Percentiles rank a stretch among this genome's conserved stretches.
Conservation (phyloP, 2,797 vertebrate species). For the Gallinago nigripennis region DNA sequence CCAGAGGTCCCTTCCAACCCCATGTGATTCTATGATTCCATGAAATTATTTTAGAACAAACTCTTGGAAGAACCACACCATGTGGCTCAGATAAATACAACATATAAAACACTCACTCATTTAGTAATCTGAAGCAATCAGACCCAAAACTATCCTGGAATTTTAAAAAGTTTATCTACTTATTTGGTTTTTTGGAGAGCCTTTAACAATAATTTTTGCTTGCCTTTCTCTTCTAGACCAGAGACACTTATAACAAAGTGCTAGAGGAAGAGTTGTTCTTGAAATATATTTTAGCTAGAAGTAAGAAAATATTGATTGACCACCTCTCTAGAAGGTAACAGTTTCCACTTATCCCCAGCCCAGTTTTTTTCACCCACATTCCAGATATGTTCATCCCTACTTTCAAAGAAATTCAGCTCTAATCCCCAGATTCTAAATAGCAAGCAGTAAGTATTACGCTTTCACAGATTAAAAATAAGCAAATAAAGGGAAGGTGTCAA, state of each 20-base stretch:
- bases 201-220: neutral
- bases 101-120: neutral
- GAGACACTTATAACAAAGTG: neutral
- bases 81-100: neutral
- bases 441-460: neutral
- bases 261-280: neutral
- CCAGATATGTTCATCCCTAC: neutral
- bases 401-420: neutral
- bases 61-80: neutral
- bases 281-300: neutral
- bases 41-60: neutral
- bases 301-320: neutral
- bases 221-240: neutral
- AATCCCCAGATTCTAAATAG: neutral
- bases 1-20: no score
- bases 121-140: neutral
- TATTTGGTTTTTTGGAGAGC: neutral
- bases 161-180: neutral
- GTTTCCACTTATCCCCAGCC: neutral
- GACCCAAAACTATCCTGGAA: neutral
- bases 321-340: neutral
- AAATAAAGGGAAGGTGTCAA: conserved; percentile 58
- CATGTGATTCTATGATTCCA: no score
- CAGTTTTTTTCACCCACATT: neutral
- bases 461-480: conserved; percentile 28